Conservation (phyloP, 2,113 vertebrate genomes). For the Microcebus jonahi region DNA sequence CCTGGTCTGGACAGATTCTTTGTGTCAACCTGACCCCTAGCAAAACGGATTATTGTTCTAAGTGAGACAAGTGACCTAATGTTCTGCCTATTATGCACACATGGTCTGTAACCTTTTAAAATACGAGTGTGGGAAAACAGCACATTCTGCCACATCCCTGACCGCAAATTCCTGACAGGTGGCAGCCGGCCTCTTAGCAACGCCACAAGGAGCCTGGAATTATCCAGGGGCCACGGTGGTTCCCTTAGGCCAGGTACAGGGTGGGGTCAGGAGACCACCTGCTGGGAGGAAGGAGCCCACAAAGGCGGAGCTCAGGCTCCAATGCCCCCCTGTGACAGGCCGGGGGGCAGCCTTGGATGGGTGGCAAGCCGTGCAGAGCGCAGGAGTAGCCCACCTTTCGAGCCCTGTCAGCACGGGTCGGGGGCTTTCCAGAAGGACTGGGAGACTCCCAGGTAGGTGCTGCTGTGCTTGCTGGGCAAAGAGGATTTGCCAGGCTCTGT, state of each 20-base stretch:
- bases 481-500: background rate
- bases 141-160: slow-evolving; percentile 85
- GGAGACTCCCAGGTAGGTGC: fast-evolving
- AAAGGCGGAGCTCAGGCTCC: background rate
- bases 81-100: slow-evolving; percentile 91
- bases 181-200: slow-evolving; percentile 92
- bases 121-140: slow-evolving; percentile 93
- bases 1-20: slow-evolving; percentile 89
- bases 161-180: slow-evolving; percentile 90
- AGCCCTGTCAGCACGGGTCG: fast-evolving
- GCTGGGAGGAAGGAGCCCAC: background rate
- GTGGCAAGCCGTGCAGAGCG: fast-evolving
- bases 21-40: slow-evolving; percentile 92
- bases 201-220: slow-evolving; percentile 86
- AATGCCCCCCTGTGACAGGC: background rate
- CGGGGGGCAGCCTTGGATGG: background rate
- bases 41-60: slow-evolving; percentile 93
- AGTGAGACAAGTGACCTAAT: slow-evolving; percentile 93
- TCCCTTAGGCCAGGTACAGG: slow-evolving; percentile 64
- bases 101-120: slow-evolving; percentile 94
- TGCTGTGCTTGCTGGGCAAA: background rate
- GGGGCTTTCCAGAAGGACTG: background rate
- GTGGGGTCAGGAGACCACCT: background rate
- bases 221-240: slow-evolving; percentile 79
- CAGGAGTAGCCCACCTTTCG: fast-evolving